phyloP scores from a whole-genome alignment of 2,113 vertebrate genomes.

The Myotis yumanensis region DNA sequence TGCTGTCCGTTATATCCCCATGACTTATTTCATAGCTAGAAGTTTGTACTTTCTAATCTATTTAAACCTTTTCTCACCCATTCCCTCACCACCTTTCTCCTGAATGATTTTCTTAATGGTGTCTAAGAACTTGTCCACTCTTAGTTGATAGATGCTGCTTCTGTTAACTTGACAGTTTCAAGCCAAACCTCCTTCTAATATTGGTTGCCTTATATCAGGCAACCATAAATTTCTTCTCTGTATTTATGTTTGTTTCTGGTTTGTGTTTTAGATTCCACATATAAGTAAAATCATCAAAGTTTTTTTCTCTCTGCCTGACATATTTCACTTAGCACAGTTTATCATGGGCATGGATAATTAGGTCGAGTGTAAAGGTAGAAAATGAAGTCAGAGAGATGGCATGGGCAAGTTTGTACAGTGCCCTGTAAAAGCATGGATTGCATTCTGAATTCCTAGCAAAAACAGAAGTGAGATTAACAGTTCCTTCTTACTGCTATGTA shows the following conservation, averaged over 20 bases:
- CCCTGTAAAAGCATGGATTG: not conserved
- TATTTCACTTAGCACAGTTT: not conserved
- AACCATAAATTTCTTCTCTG: not conserved
- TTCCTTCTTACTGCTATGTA: not conserved
- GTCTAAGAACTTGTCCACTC: too few relatives aligned
- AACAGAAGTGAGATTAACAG: not conserved
- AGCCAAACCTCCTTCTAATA: too few relatives aligned
- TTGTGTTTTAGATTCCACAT: not conserved
- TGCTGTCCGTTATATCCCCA: not conserved
- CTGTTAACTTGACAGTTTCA: too few relatives aligned
- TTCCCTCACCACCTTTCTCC: too few relatives aligned
- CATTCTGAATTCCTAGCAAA: not conserved
- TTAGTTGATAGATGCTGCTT: too few relatives aligned
- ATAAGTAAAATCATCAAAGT: not conserved
- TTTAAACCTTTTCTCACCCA: not conserved
- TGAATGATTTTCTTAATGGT: too few relatives aligned
- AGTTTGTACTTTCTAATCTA: not conserved
- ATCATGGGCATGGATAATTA: not conserved
- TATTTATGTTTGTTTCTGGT: not conserved
- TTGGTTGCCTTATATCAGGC: not conserved
- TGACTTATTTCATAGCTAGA: not conserved
- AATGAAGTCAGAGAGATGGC: not conserved
- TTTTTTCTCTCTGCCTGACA: not conserved
- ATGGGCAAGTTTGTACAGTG: not conserved
- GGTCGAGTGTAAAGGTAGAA: not conserved